Percentiles rank a stretch among this genome's conserved stretches.
Evolutionary conservation across 2,113 vertebrate genomes (phyloP).

Genomic region (Oncorhynchus keta): DNA sequence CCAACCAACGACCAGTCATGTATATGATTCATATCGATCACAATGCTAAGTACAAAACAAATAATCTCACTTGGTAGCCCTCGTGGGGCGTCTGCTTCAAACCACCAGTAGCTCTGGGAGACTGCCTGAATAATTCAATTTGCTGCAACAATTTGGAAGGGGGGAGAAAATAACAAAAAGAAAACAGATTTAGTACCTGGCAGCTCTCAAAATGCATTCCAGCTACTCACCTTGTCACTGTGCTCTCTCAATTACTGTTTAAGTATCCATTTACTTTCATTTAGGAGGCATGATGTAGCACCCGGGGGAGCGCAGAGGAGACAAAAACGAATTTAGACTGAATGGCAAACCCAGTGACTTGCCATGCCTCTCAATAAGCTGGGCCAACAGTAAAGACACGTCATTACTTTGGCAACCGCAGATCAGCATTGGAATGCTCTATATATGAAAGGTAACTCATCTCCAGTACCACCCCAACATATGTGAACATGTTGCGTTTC

Average conservation of each 20-base stretch:
- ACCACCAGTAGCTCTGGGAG: constrained; percentile 16
- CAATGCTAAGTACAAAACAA: neutral
- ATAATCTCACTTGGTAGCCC: constrained; percentile 16
- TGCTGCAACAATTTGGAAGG: constrained; percentile 9
- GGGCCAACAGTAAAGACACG: neutral
- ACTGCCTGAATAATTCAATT: constrained; percentile 25
- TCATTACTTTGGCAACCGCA: neutral
- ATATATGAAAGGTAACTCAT: neutral
- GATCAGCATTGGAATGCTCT: neutral
- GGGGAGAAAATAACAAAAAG: neutral
- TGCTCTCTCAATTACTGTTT: constrained; percentile 5
- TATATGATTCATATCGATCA: neutral
- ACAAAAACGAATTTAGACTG: constrained; percentile 1
- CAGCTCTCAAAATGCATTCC: constrained; percentile 5
- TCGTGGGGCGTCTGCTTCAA: constrained; percentile 5
- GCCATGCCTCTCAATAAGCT: neutral
- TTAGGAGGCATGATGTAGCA: constrained; percentile 18
- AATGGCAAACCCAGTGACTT: neutral
- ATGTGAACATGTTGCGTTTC: too few relatives aligned
- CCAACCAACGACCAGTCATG: neutral
- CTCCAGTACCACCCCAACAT: too few relatives aligned
- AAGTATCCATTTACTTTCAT: constrained; percentile 24
- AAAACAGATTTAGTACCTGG: constrained; percentile 24
- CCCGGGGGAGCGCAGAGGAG: neutral
- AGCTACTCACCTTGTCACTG: constrained; percentile 11